Evolutionary conservation across 53 echinoderm and acorn worm species (phyloP).

Genomic region (Patiria pectinifera): DNA sequence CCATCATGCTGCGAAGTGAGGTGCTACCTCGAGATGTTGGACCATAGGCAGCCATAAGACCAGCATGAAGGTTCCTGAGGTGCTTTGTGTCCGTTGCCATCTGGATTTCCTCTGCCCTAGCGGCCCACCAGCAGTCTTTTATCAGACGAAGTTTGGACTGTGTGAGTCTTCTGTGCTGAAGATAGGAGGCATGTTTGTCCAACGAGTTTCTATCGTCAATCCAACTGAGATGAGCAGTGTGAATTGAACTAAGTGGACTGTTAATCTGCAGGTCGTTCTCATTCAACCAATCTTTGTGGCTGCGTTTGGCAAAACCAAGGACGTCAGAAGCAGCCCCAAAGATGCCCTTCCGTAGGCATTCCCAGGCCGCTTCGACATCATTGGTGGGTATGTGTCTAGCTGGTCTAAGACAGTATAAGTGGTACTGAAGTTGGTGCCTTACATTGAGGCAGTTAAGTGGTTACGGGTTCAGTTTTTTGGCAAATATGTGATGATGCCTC

Average conservation of each 20-base stretch:
- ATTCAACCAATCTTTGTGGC: constrained; percentile 23
- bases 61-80: background rate
- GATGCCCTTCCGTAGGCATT: too few species aligned
- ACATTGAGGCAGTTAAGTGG: background rate
- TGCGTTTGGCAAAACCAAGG: background rate
- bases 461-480: background rate
- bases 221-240: too few species aligned
- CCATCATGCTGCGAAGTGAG: too few species aligned
- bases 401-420: too few species aligned
- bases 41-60: background rate
- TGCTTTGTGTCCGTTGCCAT: background rate
- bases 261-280: background rate
- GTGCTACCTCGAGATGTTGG: too few species aligned
- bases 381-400: too few species aligned
- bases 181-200: background rate
- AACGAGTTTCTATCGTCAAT: too few species aligned
- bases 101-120: background rate
- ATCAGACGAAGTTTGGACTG: constrained; percentile 25
- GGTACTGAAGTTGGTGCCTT: too few species aligned
- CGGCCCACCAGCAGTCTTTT: background rate
- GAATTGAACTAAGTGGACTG: background rate
- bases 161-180: background rate
- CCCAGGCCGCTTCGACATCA: too few species aligned
- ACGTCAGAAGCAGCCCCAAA: too few species aligned
- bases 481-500: background rate